phyloP scores from a whole-genome alignment of 2,888 invertebrate species.

The Neria commutata region DNA sequence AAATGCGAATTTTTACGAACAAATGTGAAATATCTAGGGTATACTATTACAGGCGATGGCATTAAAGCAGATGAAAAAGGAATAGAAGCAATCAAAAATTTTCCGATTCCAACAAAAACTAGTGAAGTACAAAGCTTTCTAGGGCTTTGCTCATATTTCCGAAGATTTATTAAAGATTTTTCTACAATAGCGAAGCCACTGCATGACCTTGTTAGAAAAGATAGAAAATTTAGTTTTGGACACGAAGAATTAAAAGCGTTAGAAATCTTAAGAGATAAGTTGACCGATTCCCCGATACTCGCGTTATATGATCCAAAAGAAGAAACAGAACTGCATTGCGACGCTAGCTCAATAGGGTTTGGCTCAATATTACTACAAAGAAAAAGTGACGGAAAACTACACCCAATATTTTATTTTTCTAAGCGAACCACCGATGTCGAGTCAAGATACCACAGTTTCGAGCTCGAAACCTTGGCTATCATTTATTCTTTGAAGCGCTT shows the following conservation, averaged over 20 bases:
- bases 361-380: background rate
- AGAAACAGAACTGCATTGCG: background rate
- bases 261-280: background rate
- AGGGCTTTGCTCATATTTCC: no score
- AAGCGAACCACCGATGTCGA: background rate
- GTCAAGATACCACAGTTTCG: constrained; percentile 1
- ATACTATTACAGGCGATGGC: constrained; percentile 26
- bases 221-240: background rate
- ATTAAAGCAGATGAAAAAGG: constrained; percentile 5
- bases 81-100: constrained; percentile 6
- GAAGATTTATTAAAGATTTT: background rate
- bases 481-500: background rate
- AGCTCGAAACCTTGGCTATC: background rate
- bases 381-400: background rate
- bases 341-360: background rate
- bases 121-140: background rate
- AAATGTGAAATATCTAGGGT: constrained; percentile 37
- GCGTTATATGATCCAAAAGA: background rate
- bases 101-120: background rate
- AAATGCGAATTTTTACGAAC: constrained; percentile 38
- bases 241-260: background rate
- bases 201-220: background rate
- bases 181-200: background rate
- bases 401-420: background rate
- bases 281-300: background rate